Percentiles rank a stretch among this genome's conserved stretches.
phyloP scores from a whole-genome alignment of 1,140 invertebrate species.

The Zaprionus capensis region DNA sequence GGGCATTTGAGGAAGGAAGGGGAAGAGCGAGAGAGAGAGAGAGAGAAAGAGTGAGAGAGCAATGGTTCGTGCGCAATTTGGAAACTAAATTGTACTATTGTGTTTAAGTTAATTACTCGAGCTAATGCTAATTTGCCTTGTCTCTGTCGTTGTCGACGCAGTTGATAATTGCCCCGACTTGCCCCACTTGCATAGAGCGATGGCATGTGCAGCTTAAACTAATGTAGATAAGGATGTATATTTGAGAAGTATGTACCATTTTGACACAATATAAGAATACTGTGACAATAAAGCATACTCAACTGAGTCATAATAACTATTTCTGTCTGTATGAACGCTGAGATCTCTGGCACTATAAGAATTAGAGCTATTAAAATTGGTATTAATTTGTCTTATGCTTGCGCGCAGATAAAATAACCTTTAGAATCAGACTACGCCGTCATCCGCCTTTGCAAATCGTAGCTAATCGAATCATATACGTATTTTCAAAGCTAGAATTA shows the following conservation, averaged over 20 bases:
- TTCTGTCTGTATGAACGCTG: too few relatives aligned
- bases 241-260: background rate
- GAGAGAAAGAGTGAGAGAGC: background rate
- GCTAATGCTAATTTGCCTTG: slow-evolving; percentile 79
- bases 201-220: background rate
- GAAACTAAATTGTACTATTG: slow-evolving; percentile 82
- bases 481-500: too few relatives aligned
- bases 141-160: slow-evolving; percentile 35
- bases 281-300: too few relatives aligned
- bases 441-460: too few relatives aligned
- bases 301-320: too few relatives aligned
- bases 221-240: background rate
- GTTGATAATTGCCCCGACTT: slow-evolving; percentile 53
- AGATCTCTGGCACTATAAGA: too few relatives aligned
- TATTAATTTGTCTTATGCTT: too few relatives aligned
- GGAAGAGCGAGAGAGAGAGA: background rate
- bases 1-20: background rate
- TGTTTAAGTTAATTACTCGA: slow-evolving; percentile 83
- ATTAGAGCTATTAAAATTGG: too few relatives aligned
- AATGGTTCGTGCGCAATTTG: slow-evolving; percentile 67
- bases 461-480: too few relatives aligned
- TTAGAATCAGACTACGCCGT: too few relatives aligned
- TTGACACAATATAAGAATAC: too few relatives aligned
- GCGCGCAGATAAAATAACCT: too few relatives aligned
- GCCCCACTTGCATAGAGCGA: background rate